Percentiles rank a stretch among this genome's conserved stretches.
phyloP scores from a whole-genome alignment of 2,113 vertebrate genomes.

The Urocitellus parryii region DNA sequence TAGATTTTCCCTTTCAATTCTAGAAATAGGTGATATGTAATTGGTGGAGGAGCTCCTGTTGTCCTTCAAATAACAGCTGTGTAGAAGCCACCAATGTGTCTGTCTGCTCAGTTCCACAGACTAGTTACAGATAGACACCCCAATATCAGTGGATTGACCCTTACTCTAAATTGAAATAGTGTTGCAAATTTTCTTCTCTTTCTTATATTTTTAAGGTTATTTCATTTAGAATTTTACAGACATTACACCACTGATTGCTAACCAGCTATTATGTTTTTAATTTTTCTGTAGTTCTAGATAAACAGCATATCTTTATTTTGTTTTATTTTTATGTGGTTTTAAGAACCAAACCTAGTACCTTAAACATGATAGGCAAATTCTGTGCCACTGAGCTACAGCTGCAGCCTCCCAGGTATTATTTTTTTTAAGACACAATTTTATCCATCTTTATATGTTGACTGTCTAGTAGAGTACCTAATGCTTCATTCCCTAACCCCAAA shows the following conservation, averaged over 20 bases:
- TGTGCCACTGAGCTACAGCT: too few relatives aligned
- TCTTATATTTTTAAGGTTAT: not conserved
- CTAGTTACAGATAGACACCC: not conserved
- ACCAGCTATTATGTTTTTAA: not conserved
- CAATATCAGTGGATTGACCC: not conserved
- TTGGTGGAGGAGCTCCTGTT: not conserved
- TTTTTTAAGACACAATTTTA: conserved; percentile 10
- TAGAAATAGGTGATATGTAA: not conserved
- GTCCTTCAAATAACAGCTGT: not conserved
- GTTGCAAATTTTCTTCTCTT: not conserved
- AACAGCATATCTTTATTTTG: too few relatives aligned
- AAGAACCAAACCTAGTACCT: too few relatives aligned
- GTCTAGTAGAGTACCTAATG: not conserved
- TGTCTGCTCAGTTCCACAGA: not conserved
- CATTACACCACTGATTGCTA: not conserved
- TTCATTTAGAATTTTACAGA: conserved; percentile 34
- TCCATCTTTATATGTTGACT: not conserved
- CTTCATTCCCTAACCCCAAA: not conserved
- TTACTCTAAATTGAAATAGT: not conserved
- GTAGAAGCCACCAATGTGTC: not conserved
- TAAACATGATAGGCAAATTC: too few relatives aligned
- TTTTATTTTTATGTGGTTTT: too few relatives aligned
- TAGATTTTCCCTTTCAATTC: not conserved
- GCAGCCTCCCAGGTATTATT: not conserved
- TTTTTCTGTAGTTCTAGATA: too few relatives aligned